Percentiles rank a stretch among this genome's conserved stretches.
Evolutionary conservation across 2,113 vertebrate genomes (phyloP).

Genomic region (Pedionomus torquatus): DNA sequence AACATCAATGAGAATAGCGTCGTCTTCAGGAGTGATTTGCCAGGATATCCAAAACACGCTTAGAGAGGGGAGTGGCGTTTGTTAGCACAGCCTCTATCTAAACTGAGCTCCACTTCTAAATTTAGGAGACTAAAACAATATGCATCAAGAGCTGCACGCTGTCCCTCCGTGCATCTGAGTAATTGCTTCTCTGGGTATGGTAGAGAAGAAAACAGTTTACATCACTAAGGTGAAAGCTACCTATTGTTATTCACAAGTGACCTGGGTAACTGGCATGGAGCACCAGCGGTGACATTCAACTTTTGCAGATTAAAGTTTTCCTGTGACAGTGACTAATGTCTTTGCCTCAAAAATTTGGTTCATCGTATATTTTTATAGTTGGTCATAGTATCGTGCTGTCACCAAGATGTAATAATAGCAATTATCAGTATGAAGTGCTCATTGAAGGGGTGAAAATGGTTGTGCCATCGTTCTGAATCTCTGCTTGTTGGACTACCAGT

Average conservation of each 20-base stretch:
- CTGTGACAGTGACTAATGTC: neutral
- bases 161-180: rapidly evolving
- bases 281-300: neutral
- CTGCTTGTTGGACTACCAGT: neutral
- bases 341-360: neutral
- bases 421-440: neutral
- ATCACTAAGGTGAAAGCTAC: neutral
- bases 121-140: neutral
- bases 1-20: neutral
- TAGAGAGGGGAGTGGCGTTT: neutral
- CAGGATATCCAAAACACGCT: neutral
- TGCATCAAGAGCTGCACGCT: neutral
- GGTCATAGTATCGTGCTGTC: neutral
- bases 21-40: neutral
- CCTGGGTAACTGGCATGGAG: neutral
- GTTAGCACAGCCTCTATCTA: neutral
- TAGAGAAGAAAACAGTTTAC: neutral
- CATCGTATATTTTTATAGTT: neutral
- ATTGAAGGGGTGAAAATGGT: neutral
- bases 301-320: neutral
- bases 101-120: neutral
- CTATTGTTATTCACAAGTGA: neutral
- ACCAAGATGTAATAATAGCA: neutral
- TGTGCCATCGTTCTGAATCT: neutral
- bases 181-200: neutral